Percentiles rank a stretch among this genome's conserved stretches.
Evolutionary conservation across 2,888 invertebrate species (phyloP).

Genomic region (Xylophagus ater): DNA sequence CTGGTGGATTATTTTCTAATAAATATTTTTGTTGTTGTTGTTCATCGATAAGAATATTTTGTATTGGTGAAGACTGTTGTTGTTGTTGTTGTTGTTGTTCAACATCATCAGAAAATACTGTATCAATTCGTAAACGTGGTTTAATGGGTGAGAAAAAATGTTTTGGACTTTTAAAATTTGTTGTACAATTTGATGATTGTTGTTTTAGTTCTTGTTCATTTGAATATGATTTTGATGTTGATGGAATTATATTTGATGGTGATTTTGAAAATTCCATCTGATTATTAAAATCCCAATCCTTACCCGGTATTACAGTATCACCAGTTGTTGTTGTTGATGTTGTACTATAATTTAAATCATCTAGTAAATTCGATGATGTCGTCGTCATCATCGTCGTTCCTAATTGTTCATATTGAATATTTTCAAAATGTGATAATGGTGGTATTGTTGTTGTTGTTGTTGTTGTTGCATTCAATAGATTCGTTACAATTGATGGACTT

Average conservation of each 20-base stretch:
- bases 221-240: not conserved
- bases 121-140: slow-evolving; percentile 31
- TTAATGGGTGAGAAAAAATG: slow-evolving; percentile 42
- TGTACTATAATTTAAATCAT: slow-evolving; percentile 21
- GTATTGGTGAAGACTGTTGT: not conserved
- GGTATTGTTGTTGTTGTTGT: slow-evolving; percentile 32
- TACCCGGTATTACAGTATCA: slow-evolving; percentile 31
- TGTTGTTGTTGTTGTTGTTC: slow-evolving; percentile 1
- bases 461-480: not conserved
- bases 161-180: slow-evolving; percentile 29
- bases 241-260: not conserved
- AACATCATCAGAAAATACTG: slow-evolving; percentile 22
- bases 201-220: slow-evolving; percentile 2
- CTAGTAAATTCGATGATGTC: slow-evolving; percentile 15
- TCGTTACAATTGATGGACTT: not conserved
- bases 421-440: slow-evolving; percentile 38
- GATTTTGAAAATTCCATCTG: slow-evolving; percentile 14
- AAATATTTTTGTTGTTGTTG: too few species aligned
- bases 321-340: slow-evolving; percentile 29
- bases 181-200: slow-evolving; percentile 1
- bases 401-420: slow-evolving; percentile 33
- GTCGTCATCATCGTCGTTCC: slow-evolving; percentile 18
- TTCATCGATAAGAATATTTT: too few species aligned
- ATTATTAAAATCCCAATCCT: slow-evolving; percentile 37
- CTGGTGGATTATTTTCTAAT: slow-evolving; percentile 33